A percentile compares a stretch with the other conserved stretches of the same genome.
phyloP scores from a whole-genome alignment of 2,888 invertebrate genomes.

The Chloromyia formosa region DNA sequence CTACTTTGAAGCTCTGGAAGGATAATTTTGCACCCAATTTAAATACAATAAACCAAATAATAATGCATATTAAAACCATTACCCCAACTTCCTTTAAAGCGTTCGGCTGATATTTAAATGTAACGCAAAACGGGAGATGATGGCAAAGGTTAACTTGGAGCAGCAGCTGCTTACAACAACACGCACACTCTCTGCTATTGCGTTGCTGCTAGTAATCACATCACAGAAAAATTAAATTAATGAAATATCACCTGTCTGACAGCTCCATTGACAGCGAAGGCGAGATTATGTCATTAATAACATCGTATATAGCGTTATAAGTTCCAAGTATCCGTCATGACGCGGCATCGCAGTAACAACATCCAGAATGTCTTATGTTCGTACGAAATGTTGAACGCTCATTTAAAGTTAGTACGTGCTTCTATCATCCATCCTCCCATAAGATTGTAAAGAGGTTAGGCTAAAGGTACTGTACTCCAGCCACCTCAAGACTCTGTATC shows the following conservation, averaged over 20 bases:
- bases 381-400: too few relatives aligned
- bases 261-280: slow-evolving; percentile 51
- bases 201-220: slow-evolving; percentile 32
- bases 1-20: too few relatives aligned
- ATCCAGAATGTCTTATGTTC: not conserved
- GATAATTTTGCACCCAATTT: too few relatives aligned
- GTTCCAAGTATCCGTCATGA: slow-evolving; percentile 41
- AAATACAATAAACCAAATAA: too few relatives aligned
- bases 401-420: not conserved
- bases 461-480: not conserved
- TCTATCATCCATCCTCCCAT: not conserved
- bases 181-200: not conserved
- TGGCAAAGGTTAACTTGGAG: slow-evolving; percentile 17
- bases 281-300: slow-evolving; percentile 51
- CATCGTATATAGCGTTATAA: slow-evolving; percentile 42
- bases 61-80: not conserved
- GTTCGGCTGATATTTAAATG: not conserved
- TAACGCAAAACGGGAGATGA: slow-evolving; percentile 24
- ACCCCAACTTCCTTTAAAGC: not conserved
- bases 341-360: not conserved
- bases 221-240: slow-evolving; percentile 50
- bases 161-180: not conserved
- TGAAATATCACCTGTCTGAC: slow-evolving; percentile 51
- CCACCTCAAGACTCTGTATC: not conserved
- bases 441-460: not conserved